phyloP scores from a whole-genome alignment of 2,797 vertebrate genomes.

The Phrynocephalus vlangalii region DNA sequence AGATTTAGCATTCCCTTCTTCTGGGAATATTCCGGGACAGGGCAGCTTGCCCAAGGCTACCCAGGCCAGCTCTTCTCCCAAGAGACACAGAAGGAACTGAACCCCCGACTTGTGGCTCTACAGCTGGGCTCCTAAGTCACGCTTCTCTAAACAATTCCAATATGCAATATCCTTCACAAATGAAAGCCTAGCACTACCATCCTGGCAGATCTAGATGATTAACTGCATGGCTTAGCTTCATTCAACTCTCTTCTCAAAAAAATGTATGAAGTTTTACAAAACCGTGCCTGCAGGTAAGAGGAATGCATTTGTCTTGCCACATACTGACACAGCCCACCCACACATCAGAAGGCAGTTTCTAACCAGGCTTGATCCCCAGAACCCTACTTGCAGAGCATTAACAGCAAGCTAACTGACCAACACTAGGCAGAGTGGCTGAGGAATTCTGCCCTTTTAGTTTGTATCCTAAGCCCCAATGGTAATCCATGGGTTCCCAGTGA shows the following conservation, averaged over 20 bases:
- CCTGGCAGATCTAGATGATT: not conserved
- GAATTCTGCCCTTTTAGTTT: conserved; percentile 29
- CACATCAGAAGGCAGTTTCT: not conserved
- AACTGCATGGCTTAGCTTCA: not conserved
- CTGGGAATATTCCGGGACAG: too few species aligned
- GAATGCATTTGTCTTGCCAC: not conserved
- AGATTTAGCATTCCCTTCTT: too few species aligned
- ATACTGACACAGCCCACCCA: not conserved
- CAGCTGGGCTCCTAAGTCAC: too few species aligned
- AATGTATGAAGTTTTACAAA: not conserved
- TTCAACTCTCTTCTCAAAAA: not conserved
- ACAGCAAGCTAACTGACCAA: not conserved
- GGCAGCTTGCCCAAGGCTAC: too few species aligned
- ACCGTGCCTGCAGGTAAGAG: not conserved
- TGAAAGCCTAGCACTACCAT: not conserved
- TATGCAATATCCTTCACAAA: not conserved
- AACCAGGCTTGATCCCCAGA: not conserved
- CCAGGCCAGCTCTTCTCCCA: too few species aligned
- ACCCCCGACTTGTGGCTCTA: too few species aligned
- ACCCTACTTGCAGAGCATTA: not conserved
- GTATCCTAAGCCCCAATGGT: not conserved
- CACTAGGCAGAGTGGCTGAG: not conserved
- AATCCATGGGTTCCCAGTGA: not conserved
- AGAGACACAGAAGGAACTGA: too few species aligned
- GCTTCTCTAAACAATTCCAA: not conserved